Base-by-base conservation (phyloP, 2,797 vertebrate genomes). In the Nothura maculosa region DNA sequence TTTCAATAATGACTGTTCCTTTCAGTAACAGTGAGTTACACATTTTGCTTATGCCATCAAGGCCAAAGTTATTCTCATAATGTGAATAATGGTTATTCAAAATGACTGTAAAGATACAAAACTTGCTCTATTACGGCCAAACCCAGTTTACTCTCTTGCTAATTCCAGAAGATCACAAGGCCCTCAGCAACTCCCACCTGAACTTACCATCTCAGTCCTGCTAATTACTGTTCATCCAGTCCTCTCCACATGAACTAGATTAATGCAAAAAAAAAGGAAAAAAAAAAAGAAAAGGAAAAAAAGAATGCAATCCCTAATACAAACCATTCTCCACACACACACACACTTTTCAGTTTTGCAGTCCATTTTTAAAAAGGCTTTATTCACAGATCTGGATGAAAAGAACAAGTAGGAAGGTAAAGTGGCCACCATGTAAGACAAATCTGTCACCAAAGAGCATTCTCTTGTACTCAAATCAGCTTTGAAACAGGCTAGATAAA, bases 61-160 rank as follows among this genome's bases (percentile, higher is more conserved):
- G 19, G 63, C 79, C 9, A 47, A 83, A 91, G 43, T 57, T 76
- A 79, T 61, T 93, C 92, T 90, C 62, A 62, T 70, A 52, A 47
- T 17, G 12, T 45, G 40, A 61, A 5, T 48, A 82, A 64, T 12
- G 38, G 9, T 45, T 84, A 76, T 57, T 78, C 20, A 85, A 24
- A 86, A 83, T 55, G 24, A 79, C 8, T 18, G 16, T 30, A 83
- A 77, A 19, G 80, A 84, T 76, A 79, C 6, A 60, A 36, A 10
- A 82, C 73, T 42, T 66, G 54, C 6, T 82, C 54, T 64, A 61
- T 68, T 85, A 73, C 16, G 87, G 48, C 8, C 36, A 89, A 85
- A 81, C 52, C 7, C n/a, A 54, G 22, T 50, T 78, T 84, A 66
- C 68, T 10, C n/a, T 52, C 30, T 43, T 79, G 36, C 7, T 68